Conservation (phyloP, 2,888 invertebrate species). For the Polyommatus icarus region DNA sequence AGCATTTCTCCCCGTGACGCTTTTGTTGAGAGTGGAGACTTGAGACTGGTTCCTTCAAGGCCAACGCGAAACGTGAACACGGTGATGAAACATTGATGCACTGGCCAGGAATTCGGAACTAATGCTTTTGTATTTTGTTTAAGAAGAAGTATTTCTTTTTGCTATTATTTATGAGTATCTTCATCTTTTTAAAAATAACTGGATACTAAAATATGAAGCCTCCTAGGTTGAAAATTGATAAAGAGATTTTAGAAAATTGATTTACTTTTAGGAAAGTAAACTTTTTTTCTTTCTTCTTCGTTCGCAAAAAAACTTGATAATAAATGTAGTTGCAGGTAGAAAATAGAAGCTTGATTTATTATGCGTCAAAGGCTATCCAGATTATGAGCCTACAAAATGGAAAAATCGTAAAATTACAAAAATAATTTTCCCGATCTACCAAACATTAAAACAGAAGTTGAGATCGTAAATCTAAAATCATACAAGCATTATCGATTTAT, state of each 20-base stretch:
- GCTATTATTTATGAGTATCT: neutral
- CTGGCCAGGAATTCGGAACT: constrained; percentile 46
- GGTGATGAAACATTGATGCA: constrained; percentile 52
- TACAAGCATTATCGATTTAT: constrained; percentile 41
- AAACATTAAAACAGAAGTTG: constrained; percentile 31
- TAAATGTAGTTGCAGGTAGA: neutral
- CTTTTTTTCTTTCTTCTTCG: neutral
- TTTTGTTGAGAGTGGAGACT: constrained; percentile 60
- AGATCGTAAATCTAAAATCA: constrained; percentile 40
- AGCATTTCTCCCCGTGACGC: constrained; percentile 67
- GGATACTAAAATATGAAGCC: too few relatives aligned
- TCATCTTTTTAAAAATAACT: too few relatives aligned
- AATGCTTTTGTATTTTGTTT: neutral
- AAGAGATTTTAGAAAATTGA: too few relatives aligned
- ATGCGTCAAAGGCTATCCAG: neutral
- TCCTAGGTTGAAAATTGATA: too few relatives aligned
- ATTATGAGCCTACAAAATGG: constrained; percentile 24
- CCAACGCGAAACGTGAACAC: constrained; percentile 62
- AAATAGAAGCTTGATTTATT: neutral
- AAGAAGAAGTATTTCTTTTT: neutral
- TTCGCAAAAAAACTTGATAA: neutral
- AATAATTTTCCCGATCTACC: constrained; percentile 34
- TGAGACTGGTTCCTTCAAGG: constrained; percentile 76
- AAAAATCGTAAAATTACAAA: constrained; percentile 32
- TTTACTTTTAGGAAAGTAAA: neutral